Conservation (phyloP, 2,888 invertebrate genomes). For the Heliconius ismenius region DNA sequence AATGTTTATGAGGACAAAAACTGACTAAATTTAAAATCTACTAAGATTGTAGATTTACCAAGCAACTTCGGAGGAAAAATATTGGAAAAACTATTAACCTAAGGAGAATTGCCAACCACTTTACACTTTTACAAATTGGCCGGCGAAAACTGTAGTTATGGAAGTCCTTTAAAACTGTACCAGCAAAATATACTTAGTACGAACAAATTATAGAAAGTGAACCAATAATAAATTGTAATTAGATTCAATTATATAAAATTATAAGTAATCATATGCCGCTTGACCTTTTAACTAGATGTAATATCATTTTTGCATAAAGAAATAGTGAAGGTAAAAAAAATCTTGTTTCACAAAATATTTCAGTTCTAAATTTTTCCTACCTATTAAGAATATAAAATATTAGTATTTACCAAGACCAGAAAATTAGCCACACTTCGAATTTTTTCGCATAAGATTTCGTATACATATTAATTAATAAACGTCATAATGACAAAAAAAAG, state of each 20-base stretch:
- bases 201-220: not conserved
- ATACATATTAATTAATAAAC: too few relatives aligned
- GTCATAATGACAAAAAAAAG: too few relatives aligned
- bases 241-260: too few relatives aligned
- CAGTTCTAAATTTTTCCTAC: too few relatives aligned
- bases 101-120: conserved; percentile 29
- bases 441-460: too few relatives aligned
- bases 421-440: too few relatives aligned
- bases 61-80: not conserved
- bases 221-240: not conserved
- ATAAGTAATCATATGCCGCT: not conserved
- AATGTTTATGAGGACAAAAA: not conserved
- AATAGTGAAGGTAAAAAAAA: not conserved
- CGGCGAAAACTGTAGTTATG: conserved; percentile 21
- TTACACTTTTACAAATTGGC: conserved; percentile 29
- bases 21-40: not conserved
- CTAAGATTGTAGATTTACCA: too few relatives aligned
- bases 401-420: too few relatives aligned
- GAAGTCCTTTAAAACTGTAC: conserved; percentile 21
- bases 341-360: not conserved
- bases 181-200: conserved; percentile 19
- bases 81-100: conserved; percentile 26
- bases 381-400: not conserved
- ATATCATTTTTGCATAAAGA: not conserved
- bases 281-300: not conserved